Evolutionary conservation across 2,797 vertebrate genomes (phyloP).

Genomic region (Hippoglossus hippoglossus): DNA sequence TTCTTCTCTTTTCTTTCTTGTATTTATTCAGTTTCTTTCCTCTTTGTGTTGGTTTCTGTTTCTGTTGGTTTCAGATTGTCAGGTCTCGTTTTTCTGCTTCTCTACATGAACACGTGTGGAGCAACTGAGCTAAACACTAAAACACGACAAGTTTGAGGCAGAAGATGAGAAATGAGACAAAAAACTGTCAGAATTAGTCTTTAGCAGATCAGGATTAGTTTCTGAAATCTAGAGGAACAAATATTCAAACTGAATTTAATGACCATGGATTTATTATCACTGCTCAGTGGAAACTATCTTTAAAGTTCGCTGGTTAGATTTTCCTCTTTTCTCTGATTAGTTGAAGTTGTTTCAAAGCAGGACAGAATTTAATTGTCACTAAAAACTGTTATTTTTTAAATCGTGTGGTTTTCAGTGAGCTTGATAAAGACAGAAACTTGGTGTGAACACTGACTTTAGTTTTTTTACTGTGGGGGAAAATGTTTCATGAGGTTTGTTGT

Average conservation of each 20-base stretch:
- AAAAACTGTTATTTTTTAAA: background rate
- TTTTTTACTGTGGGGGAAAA: too few species aligned
- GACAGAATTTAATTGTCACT: background rate
- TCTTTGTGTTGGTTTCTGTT: background rate
- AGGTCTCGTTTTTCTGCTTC: too few species aligned
- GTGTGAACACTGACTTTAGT: too few species aligned
- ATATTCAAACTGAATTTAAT: background rate
- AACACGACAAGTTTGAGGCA: too few species aligned
- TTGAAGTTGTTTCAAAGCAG: slow-evolving; percentile 1
- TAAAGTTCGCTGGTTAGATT: too few species aligned
- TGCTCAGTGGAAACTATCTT: background rate
- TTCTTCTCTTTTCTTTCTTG: background rate
- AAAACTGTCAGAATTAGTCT: too few species aligned
- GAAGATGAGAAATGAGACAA: too few species aligned
- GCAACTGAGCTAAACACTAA: too few species aligned
- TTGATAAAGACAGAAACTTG: too few species aligned
- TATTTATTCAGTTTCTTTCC: background rate
- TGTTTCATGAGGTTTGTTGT: background rate
- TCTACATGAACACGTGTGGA: too few species aligned
- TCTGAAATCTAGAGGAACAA: slow-evolving; percentile 5
- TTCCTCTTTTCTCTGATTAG: background rate
- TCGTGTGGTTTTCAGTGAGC: background rate
- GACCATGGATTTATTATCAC: background rate
- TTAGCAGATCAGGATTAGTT: too few species aligned
- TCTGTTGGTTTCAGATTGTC: too few species aligned